Conservation (phyloP, 2,888 invertebrate species). For the Nemoura dubitans region DNA sequence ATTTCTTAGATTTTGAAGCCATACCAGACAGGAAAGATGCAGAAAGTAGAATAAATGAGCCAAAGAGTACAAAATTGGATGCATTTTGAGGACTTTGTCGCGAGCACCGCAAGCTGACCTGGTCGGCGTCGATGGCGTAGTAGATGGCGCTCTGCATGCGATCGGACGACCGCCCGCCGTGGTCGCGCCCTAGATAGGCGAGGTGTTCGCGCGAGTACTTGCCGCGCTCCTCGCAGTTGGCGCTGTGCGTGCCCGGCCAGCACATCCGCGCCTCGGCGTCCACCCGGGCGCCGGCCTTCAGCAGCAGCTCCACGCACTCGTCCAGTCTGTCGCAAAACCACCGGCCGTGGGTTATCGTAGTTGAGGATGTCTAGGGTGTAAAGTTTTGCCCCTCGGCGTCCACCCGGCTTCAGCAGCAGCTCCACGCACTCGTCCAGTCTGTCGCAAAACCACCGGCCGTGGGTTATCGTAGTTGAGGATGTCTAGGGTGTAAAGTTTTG, state of each 20-base stretch:
- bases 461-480: too few species aligned
- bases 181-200: slow-evolving; percentile 48
- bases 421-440: slow-evolving; percentile 75
- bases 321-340: slow-evolving; percentile 63
- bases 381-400: slow-evolving; percentile 76
- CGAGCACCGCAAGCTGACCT: slow-evolving; percentile 59
- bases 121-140: slow-evolving; percentile 78
- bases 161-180: slow-evolving; percentile 58
- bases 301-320: slow-evolving; percentile 72
- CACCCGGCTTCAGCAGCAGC: slow-evolving; percentile 69
- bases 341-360: too few species aligned
- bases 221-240: slow-evolving; percentile 74
- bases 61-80: too few species aligned
- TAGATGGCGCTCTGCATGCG: slow-evolving; percentile 76
- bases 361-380: too few species aligned
- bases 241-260: slow-evolving; percentile 76
- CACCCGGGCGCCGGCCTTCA: slow-evolving; percentile 75
- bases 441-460: slow-evolving; percentile 19
- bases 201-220: slow-evolving; percentile 60
- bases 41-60: too few species aligned
- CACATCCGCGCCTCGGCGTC: slow-evolving; percentile 79
- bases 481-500: too few species aligned
- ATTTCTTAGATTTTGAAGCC: too few species aligned
- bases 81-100: too few species aligned
- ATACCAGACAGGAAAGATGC: too few species aligned